These are phyloP conservation scores for Leucopsar rothschildi DNA, from an alignment of 2,113 vertebrate genomes.

Conservation along the genomic window DNA sequence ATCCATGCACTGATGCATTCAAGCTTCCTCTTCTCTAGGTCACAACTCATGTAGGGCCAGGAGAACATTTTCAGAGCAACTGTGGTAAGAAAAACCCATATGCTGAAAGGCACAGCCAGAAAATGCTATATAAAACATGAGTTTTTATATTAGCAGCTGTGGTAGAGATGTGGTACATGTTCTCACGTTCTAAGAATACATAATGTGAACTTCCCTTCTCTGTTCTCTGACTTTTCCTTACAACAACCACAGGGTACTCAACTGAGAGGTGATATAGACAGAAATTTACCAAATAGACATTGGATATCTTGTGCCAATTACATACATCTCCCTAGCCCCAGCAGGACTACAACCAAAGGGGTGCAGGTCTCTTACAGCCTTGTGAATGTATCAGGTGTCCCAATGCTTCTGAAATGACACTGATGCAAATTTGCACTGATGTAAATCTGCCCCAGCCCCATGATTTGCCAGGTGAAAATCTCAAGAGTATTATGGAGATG, in stretches of 20 bases:
- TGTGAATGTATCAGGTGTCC: background rate
- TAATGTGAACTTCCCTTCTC: background rate
- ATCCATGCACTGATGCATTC: fast-evolving
- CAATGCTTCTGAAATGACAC: background rate
- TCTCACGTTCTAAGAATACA: background rate
- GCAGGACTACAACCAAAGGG: background rate
- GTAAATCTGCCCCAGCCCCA: too few relatives aligned
- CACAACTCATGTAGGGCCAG: background rate
- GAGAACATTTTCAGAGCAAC: background rate
- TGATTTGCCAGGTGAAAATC: background rate
- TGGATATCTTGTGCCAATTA: background rate
- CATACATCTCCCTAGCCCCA: background rate
- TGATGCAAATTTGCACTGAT: too few relatives aligned
- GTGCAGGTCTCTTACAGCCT: background rate
- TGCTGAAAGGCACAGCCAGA: background rate
- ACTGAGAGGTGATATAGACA: background rate
- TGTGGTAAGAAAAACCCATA: background rate
- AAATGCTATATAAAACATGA: background rate
- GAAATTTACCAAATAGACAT: background rate
- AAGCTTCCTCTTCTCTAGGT: background rate
- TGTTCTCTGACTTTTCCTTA: background rate
- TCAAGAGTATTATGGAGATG: background rate
- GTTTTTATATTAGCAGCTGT: background rate
- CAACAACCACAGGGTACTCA: background rate
- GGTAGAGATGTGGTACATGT: background rate